Evolutionary conservation across 2,797 vertebrate species (phyloP).

Genomic region (Anabacerthia variegaticeps): DNA sequence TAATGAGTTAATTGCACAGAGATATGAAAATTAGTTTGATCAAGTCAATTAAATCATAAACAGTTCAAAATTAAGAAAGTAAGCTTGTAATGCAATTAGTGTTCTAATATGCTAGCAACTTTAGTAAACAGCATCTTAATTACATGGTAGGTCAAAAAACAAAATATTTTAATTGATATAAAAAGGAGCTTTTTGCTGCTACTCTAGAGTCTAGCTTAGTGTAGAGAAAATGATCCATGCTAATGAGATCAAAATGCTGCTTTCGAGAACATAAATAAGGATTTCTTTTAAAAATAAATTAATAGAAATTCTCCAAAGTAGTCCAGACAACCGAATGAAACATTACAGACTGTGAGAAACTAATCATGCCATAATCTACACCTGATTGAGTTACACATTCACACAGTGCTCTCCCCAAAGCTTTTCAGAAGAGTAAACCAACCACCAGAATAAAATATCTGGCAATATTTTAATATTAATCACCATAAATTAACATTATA

Average conservation of each 20-base stretch:
- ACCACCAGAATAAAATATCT: conserved; percentile 55
- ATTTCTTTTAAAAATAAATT: not conserved
- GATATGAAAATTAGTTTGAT: conserved; percentile 73
- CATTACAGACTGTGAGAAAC: conserved; percentile 24
- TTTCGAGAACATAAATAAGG: conserved; percentile 66
- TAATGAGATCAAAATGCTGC: conserved; percentile 71
- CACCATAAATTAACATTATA: conserved; percentile 55
- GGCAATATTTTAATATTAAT: conserved; percentile 67
- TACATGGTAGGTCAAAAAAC: conserved; percentile 52
- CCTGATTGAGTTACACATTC: conserved; percentile 34
- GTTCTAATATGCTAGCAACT: conserved; percentile 72
- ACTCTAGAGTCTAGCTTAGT: conserved; percentile 22
- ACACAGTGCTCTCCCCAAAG: not conserved
- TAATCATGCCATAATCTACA: conserved; percentile 20
- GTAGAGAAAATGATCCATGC: conserved; percentile 62
- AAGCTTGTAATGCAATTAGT: conserved; percentile 74
- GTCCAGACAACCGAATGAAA: conserved; percentile 36
- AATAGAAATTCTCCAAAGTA: conserved; percentile 55
- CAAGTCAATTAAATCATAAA: conserved; percentile 76
- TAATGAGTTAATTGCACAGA: conserved; percentile 71
- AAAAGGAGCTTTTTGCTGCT: conserved; percentile 55
- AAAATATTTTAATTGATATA: conserved; percentile 61
- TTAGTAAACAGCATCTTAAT: conserved; percentile 74
- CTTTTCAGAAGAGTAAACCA: conserved; percentile 26
- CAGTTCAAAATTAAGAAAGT: conserved; percentile 73